Evolutionary conservation across 2,888 invertebrate species (phyloP).

Genomic region (Digitonthophagus gazella): DNA sequence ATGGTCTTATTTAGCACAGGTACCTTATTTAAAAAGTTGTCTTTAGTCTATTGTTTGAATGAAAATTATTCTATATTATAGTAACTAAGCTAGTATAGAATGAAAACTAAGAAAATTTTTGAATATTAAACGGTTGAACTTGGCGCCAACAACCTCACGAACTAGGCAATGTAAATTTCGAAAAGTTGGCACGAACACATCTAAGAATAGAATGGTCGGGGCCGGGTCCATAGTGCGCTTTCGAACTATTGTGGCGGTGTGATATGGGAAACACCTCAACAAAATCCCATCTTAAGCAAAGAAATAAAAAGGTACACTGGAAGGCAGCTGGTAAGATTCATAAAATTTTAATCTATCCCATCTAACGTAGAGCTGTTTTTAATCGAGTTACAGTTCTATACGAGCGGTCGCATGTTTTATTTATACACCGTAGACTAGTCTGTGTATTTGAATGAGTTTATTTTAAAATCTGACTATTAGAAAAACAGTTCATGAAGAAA

Average conservation of each 20-base stretch:
- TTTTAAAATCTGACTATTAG: background rate
- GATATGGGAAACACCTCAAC: conserved; percentile 66
- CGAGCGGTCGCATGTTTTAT: background rate
- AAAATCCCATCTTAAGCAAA: conserved; percentile 58
- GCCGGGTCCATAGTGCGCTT: conserved; percentile 30
- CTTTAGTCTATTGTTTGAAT: no score
- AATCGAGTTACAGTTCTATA: background rate
- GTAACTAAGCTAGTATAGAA: no score
- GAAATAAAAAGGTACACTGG: conserved; percentile 78
- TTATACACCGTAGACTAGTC: conserved; percentile 18
- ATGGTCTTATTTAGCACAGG: no score
- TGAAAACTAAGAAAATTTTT: no score
- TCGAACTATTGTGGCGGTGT: conserved; percentile 40
- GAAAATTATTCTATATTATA: background rate
- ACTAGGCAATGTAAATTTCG: conserved; percentile 11
- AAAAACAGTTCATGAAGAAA: background rate
- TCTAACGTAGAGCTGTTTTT: conserved; percentile 11
- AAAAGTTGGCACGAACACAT: conserved; percentile 39
- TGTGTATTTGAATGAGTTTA: background rate
- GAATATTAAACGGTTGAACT: background rate
- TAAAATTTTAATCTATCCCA: conserved; percentile 19
- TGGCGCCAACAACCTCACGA: background rate
- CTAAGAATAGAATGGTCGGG: conserved; percentile 45
- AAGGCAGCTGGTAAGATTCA: conserved; percentile 73
- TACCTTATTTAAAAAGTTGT: no score